Percentiles rank a stretch among this genome's conserved stretches.
These are phyloP conservation scores for Aphelinus atriplicis DNA, from an alignment of 1,140 invertebrate genomes.

Conservation along the genomic window DNA sequence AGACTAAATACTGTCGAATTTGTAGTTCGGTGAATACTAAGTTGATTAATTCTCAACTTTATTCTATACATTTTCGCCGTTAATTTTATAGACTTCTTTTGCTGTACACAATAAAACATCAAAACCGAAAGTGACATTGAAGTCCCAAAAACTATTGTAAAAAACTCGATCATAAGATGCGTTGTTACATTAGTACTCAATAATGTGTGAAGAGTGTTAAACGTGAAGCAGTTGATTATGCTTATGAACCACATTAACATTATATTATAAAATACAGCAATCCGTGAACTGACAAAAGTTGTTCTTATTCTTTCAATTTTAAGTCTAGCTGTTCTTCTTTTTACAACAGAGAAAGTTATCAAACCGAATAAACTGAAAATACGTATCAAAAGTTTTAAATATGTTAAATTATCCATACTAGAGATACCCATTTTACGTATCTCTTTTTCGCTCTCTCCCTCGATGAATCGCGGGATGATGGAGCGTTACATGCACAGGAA, in stretches of 20 bases:
- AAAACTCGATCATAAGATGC: background rate
- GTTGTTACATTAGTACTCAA: no score
- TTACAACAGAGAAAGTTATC: background rate
- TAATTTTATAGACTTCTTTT: background rate
- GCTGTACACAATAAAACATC: background rate
- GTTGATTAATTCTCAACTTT: background rate
- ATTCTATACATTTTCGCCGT: background rate
- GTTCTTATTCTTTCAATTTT: background rate
- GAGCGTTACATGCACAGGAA: no score
- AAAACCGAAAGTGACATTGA: background rate
- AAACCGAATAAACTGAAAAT: background rate
- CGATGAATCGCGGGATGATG: no score
- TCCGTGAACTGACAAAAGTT: background rate
- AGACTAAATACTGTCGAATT: background rate
- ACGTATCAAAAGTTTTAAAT: background rate
- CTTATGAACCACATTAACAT: background rate
- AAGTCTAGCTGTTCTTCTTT: background rate
- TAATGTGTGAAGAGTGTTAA: no score
- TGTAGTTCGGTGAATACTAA: background rate
- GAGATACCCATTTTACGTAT: background rate
- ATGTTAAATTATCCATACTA: background rate
- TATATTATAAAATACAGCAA: background rate
- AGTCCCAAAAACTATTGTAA: background rate
- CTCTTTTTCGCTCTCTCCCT: no score
- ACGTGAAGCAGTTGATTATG: background rate